Evolutionary conservation across 2,113 vertebrate species (phyloP), one percentile per base, ranked within the genome.

Genomic region (Bagarius yarrelli): DNA sequence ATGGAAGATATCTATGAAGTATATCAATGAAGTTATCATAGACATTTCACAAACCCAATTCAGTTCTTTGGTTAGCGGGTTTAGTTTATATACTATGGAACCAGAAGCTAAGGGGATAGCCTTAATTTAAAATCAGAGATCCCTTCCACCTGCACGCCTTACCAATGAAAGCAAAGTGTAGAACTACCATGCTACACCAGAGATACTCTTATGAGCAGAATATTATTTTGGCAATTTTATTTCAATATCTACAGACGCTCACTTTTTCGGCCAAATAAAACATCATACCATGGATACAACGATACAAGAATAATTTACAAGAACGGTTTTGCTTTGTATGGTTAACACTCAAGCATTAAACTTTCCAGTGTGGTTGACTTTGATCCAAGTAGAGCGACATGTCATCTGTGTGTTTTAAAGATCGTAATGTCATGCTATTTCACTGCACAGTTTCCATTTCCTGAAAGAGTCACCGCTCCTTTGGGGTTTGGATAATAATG

Each of bases 141-240:
- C 50, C 72, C 66, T 78, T 55, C 83, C 60, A 82, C 70, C 82
- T 66, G 78, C 83, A 79, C 50, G 55, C 83, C 86, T 88, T 89
- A 85, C 75, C 73, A 83, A 61, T 67, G 66, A 52, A 67, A 78
- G 44, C 36, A n/a, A 21, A 27, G 27, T 14, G 11, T 63, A 27
- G 36, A 16, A 18, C 1, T 44, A 59, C 16, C 14, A 27, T 32
- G 23, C 13, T 19, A 74, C 60, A 23, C 11, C 14, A 81, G 56
- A 13, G 57, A 55, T 50, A 8, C 12, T 30, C 27, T 47, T 64
- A 34, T 44, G 36, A 25, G 57, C 50, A 18, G 57, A 27, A 47
- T 70, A n/a, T 84, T 44, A 71, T 63, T 76, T 77, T 21, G 23
- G 55, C 21, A 2, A 23, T 66, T 57, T 69, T 27, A 69, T 36